Percentiles rank a stretch among this genome's conserved stretches.
phyloP scores from a whole-genome alignment of 2,113 vertebrate genomes.

The Myotis lucifugus region DNA sequence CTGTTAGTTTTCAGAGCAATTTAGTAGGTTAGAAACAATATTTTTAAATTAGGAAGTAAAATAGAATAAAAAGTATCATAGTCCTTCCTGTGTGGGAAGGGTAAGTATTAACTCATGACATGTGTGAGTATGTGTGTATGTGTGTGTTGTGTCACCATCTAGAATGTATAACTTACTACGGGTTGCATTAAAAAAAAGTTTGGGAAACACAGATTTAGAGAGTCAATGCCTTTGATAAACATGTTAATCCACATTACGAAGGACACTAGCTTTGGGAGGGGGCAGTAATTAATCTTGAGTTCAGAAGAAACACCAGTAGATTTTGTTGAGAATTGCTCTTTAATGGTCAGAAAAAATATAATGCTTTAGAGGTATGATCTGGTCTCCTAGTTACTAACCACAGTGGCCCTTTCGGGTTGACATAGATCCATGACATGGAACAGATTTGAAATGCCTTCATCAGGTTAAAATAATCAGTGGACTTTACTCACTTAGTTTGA shows the following conservation, averaged over 20 bases:
- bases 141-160: neutral
- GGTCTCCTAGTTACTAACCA: neutral
- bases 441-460: neutral
- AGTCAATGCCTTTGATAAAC: neutral
- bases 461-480: neutral
- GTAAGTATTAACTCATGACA: neutral
- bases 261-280: neutral
- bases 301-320: neutral
- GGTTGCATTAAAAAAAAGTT: neutral
- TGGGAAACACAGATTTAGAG: neutral
- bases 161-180: neutral
- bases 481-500: neutral
- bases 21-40: neutral
- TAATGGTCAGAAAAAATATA: neutral
- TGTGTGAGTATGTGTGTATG: neutral
- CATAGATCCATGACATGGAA: neutral
- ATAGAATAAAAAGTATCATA: neutral
- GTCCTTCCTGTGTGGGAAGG: neutral
- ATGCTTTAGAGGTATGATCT: neutral
- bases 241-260: neutral
- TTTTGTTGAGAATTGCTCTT: slow-evolving; percentile 6
- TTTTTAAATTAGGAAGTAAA: slow-evolving; percentile 40
- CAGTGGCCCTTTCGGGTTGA: neutral
- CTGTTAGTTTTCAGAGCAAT: neutral
- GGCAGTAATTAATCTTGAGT: neutral